phyloP scores from a whole-genome alignment of 2,797 vertebrate genomes.

The Melanotaenia nigrans region DNA sequence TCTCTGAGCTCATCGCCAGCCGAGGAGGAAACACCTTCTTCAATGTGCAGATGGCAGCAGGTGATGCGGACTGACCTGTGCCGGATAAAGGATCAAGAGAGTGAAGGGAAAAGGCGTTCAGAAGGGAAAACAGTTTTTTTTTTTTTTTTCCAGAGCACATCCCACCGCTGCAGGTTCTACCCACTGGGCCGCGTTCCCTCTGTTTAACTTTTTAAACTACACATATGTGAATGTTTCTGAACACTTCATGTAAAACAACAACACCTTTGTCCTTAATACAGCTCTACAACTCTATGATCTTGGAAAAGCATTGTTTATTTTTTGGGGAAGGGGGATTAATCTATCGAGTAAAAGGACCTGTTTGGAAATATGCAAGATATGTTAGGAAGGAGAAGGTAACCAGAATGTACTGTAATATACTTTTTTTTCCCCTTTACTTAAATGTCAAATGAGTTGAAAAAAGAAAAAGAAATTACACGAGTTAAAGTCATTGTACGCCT shows the following conservation, averaged over 20 bases:
- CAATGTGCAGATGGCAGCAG: slow-evolving; percentile 15
- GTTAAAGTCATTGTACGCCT: slow-evolving; percentile 85
- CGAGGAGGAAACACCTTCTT: slow-evolving; percentile 15
- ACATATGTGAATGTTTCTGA: slow-evolving; percentile 71
- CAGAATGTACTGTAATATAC: slow-evolving; percentile 94
- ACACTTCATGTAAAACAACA: slow-evolving; percentile 83
- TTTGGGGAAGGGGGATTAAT: slow-evolving; percentile 29
- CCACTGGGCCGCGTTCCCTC: slow-evolving; percentile 56
- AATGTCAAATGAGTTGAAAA: slow-evolving; percentile 72
- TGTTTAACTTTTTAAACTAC: slow-evolving; percentile 63
- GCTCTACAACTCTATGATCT: slow-evolving; percentile 83
- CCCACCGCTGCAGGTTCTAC: slow-evolving; percentile 65
- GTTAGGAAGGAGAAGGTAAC: slow-evolving; percentile 83
- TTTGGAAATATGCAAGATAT: slow-evolving; percentile 94
- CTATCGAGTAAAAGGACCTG: slow-evolving; percentile 81
- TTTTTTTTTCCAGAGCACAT: slow-evolving; percentile 54
- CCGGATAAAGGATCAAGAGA: slow-evolving; percentile 33
- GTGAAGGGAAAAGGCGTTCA: slow-evolving; percentile 27
- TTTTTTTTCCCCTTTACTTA: slow-evolving; percentile 88
- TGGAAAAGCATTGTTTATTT: slow-evolving; percentile 38
- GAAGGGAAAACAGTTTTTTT: slow-evolving; percentile 54
- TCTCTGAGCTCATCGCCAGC: slow-evolving; percentile 22
- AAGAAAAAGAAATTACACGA: slow-evolving; percentile 57
- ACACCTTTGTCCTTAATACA: slow-evolving; percentile 83
- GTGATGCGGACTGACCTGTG: slow-evolving; percentile 35